Evolutionary conservation across 2,113 vertebrate genomes (phyloP).

Genomic region (Propithecus coquereli): DNA sequence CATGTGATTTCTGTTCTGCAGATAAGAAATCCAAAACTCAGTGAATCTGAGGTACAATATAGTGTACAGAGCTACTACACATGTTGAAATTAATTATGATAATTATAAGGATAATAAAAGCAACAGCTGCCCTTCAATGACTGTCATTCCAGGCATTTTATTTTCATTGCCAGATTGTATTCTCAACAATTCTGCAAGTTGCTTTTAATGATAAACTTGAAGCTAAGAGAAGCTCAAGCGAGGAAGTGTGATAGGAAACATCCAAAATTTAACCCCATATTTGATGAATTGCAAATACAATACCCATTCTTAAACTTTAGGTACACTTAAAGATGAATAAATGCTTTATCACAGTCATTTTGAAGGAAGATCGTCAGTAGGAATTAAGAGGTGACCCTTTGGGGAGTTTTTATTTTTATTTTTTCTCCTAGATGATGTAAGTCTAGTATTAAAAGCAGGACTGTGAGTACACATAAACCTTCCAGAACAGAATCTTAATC

Average conservation of each 20-base stretch:
- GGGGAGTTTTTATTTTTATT: background rate
- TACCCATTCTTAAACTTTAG: background rate
- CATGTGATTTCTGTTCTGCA: background rate
- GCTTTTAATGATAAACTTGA: background rate
- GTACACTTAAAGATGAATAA: background rate
- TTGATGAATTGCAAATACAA: background rate
- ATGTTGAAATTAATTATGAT: background rate
- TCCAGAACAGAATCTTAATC: background rate
- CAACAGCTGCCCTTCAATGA: background rate
- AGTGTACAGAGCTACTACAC: background rate
- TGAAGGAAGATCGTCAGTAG: background rate
- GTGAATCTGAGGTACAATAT: background rate
- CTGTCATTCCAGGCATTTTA: background rate
- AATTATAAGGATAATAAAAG: background rate
- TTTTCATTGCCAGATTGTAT: background rate
- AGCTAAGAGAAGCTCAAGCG: background rate
- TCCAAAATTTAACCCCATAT: background rate
- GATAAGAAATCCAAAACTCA: background rate
- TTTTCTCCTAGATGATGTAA: background rate
- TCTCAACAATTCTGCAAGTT: background rate
- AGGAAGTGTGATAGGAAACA: background rate
- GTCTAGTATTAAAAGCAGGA: background rate
- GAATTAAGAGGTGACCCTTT: background rate
- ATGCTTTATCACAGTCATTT: background rate
- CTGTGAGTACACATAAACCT: background rate